A percentile compares a stretch with the other conserved stretches of the same genome.
These are phyloP conservation scores for Diadromus collaris DNA, from an alignment of 2,888 invertebrate genomes.

Conservation along the genomic window DNA sequence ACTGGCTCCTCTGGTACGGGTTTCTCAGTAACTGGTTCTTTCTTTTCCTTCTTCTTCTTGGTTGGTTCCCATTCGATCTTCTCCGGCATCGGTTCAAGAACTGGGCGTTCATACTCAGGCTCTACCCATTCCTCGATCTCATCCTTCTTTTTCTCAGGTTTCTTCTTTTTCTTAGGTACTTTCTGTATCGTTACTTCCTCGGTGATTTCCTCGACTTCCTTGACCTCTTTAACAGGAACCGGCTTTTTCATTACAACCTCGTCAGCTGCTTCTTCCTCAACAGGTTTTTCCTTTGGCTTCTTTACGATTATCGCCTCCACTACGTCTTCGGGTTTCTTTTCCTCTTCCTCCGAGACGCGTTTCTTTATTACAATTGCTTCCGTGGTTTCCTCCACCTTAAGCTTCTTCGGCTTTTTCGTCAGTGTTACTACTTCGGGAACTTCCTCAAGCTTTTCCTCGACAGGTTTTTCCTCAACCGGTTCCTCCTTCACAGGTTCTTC, in stretches of 20 bases:
- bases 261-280: slow-evolving; percentile 80
- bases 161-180: slow-evolving; percentile 63
- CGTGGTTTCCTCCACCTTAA: slow-evolving; percentile 54
- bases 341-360: slow-evolving; percentile 63
- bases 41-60: slow-evolving; percentile 62
- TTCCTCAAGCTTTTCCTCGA: slow-evolving; percentile 71
- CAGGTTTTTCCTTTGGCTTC: slow-evolving; percentile 77
- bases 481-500: slow-evolving; percentile 61
- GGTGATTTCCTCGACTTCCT: slow-evolving; percentile 78
- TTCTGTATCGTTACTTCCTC: slow-evolving; percentile 63
- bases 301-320: slow-evolving; percentile 69
- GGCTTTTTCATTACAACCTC: slow-evolving; percentile 74
- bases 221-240: slow-evolving; percentile 74
- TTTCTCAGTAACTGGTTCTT: slow-evolving; percentile 63
- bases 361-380: slow-evolving; percentile 69
- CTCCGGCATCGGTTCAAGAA: slow-evolving; percentile 70
- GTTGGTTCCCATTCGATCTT: slow-evolving; percentile 63
- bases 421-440: slow-evolving; percentile 75
- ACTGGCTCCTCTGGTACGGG: slow-evolving; percentile 62
- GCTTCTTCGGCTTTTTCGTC: slow-evolving; percentile 71
- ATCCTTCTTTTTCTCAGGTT: slow-evolving; percentile 59
- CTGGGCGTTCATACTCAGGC: slow-evolving; percentile 67
- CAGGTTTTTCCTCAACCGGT: slow-evolving; percentile 57
- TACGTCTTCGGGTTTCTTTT: slow-evolving; percentile 70
- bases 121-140: slow-evolving; percentile 67